These are phyloP conservation scores for Porites lutea DNA, from an alignment of 64 coral and sea anemone genomes.

Conservation along the genomic window DNA sequence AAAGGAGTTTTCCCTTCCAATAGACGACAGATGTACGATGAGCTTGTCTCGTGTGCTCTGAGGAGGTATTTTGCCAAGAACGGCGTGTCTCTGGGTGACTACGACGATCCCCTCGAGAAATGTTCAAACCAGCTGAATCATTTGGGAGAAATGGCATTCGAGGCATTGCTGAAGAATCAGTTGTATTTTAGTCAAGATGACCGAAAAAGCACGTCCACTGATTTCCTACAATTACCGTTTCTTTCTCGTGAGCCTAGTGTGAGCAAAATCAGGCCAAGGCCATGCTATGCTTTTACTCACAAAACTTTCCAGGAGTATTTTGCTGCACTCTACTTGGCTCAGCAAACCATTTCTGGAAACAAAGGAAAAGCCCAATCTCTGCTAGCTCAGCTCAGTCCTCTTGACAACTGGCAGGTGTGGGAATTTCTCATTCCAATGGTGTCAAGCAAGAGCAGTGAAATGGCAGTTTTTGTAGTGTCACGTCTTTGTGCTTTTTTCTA, in stretches of 20 bases:
- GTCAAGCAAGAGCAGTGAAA: conserved; percentile 1
- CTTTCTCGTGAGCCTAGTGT: conserved; percentile 7
- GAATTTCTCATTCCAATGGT: conserved; percentile 17
- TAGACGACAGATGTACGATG: not conserved
- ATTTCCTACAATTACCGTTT: conserved; percentile 19
- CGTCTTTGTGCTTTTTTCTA: not conserved
- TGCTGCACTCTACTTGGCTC: not conserved
- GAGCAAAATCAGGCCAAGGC: not conserved
- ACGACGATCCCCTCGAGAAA: not conserved
- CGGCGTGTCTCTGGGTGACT: not conserved
- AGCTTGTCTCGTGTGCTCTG: not conserved
- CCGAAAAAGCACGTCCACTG: not conserved
- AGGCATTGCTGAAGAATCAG: conserved; percentile 11
- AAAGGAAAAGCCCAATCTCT: not conserved
- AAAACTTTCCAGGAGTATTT: conserved; percentile 53
- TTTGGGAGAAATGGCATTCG: conserved; percentile 37
- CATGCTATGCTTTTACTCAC: conserved; percentile 30
- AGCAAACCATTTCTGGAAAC: not conserved
- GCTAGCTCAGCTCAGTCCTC: not conserved
- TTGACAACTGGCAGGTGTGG: conserved; percentile 4
- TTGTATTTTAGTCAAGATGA: not conserved
- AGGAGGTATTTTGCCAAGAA: conserved; percentile 8
- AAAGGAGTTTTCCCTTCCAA: not conserved
- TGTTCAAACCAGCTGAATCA: conserved; percentile 10
- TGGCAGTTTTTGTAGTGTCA: not conserved